phyloP scores from a whole-genome alignment of 2,797 vertebrate species.

The Sparus aurata region DNA sequence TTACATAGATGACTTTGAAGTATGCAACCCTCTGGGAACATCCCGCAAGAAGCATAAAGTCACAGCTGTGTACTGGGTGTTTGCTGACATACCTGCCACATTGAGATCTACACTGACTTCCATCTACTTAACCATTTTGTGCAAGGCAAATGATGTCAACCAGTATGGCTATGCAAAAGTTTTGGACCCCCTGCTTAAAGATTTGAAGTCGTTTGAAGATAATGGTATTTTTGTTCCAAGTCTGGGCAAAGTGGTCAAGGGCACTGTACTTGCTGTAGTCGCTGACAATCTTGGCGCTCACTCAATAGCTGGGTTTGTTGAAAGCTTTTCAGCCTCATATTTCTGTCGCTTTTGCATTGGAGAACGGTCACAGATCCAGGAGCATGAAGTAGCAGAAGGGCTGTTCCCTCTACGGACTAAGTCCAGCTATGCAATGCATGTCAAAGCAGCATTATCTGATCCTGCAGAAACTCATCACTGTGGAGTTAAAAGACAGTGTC shows the following conservation, averaged over 20 bases:
- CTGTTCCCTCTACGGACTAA: slow-evolving; percentile 14
- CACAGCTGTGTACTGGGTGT: slow-evolving; percentile 16
- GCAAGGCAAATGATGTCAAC: slow-evolving; percentile 18
- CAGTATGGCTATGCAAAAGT: neutral
- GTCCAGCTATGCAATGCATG: slow-evolving; percentile 3
- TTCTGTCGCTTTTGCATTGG: slow-evolving; percentile 9
- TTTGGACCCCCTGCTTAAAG: slow-evolving; percentile 7
- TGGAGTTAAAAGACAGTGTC: slow-evolving; percentile 37
- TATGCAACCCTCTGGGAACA: slow-evolving; percentile 23
- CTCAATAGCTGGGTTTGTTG: slow-evolving; percentile 19
- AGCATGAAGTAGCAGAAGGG: slow-evolving; percentile 5
- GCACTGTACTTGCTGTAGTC: neutral
- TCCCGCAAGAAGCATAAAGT: slow-evolving; percentile 26
- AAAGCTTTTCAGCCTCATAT: slow-evolving; percentile 26
- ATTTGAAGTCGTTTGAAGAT: slow-evolving; percentile 26
- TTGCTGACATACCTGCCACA: slow-evolving; percentile 30
- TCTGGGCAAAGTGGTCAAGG: slow-evolving; percentile 18
- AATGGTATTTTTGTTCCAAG: slow-evolving; percentile 9
- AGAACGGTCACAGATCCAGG: slow-evolving; percentile 23
- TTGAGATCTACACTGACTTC: slow-evolving; percentile 13
- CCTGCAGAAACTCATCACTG: neutral
- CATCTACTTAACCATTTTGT: slow-evolving; percentile 20
- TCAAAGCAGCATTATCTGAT: slow-evolving; percentile 26
- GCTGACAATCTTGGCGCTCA: slow-evolving; percentile 18
- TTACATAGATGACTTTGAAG: slow-evolving; percentile 17